phyloP scores from a whole-genome alignment of 2,888 invertebrate genomes.

The Campopleginae sp. region DNA sequence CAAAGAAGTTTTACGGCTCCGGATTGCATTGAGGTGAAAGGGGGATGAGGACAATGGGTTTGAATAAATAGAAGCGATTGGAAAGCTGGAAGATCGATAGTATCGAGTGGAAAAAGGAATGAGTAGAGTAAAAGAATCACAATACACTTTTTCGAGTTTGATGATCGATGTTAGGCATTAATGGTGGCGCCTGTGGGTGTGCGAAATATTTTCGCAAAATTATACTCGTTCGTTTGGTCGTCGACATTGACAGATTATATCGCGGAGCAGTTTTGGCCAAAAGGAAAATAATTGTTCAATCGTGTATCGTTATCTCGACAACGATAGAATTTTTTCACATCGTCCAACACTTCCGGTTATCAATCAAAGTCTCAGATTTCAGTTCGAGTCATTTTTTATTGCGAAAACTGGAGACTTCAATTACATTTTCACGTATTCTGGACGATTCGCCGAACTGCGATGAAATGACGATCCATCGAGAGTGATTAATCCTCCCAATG shows the following conservation, averaged over 20 bases:
- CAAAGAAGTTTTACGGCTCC: slow-evolving; percentile 17
- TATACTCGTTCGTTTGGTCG: slow-evolving; percentile 2
- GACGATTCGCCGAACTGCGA: not conserved
- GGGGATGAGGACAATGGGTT: not conserved
- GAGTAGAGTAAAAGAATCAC: not conserved
- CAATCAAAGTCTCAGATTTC: slow-evolving; percentile 42
- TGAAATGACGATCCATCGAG: not conserved
- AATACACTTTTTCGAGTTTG: slow-evolving; percentile 36
- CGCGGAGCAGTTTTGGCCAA: not conserved
- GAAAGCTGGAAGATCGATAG: slow-evolving; percentile 23
- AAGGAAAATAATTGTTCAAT: slow-evolving; percentile 3
- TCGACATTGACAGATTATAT: slow-evolving; percentile 57
- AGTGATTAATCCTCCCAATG: not conserved
- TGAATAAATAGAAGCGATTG: slow-evolving; percentile 23
- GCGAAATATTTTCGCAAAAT: slow-evolving; percentile 36
- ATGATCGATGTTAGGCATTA: slow-evolving; percentile 50
- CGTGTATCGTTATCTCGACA: slow-evolving; percentile 31
- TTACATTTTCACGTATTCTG: not conserved
- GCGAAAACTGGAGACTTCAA: not conserved
- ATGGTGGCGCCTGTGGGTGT: not conserved
- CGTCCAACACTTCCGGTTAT: slow-evolving; percentile 31
- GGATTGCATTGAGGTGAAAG: not conserved
- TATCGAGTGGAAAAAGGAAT: not conserved
- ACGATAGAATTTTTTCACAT: slow-evolving; percentile 24
- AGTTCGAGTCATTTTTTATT: slow-evolving; percentile 15